These are phyloP conservation scores for Phataginus tricuspis DNA, from an alignment of 2,797 vertebrate genomes.

Conservation along the genomic window DNA sequence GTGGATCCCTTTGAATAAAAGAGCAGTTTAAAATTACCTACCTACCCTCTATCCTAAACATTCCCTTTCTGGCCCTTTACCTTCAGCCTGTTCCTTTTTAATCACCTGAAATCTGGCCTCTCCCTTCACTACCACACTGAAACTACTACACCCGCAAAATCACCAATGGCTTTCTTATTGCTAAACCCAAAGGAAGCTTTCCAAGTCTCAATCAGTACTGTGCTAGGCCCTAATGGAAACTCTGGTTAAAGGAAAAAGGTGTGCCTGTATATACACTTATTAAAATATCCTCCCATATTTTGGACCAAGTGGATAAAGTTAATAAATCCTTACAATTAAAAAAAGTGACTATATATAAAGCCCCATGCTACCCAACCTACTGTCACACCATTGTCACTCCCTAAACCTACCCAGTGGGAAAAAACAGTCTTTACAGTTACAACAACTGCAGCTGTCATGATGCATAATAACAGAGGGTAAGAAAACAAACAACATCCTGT, in stretches of 20 bases:
- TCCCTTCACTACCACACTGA: not conserved
- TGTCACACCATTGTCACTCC: not conserved
- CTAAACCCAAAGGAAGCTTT: not conserved
- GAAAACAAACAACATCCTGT: accelerated
- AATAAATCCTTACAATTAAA: not conserved
- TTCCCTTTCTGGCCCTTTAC: not conserved
- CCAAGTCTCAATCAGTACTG: not conserved
- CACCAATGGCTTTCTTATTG: not conserved
- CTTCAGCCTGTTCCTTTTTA: conserved; percentile 6
- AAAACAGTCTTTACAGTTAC: not conserved
- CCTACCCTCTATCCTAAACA: not conserved
- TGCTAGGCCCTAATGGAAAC: not conserved
- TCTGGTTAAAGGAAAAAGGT: not conserved
- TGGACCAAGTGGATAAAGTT: not conserved
- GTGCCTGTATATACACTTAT: not conserved
- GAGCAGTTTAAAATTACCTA: not conserved
- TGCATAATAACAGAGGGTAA: not conserved
- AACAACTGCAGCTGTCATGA: not conserved
- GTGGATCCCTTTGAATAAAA: not conserved
- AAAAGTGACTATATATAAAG: not conserved
- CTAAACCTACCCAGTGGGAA: not conserved
- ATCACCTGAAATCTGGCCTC: not conserved
- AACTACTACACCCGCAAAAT: not conserved
- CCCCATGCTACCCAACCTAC: not conserved
- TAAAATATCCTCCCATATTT: not conserved